A percentile compares a stretch with the other conserved stretches of the same genome.
Evolutionary conservation across 2,888 invertebrate genomes (phyloP).

Genomic region (Orchestes rusci): DNA sequence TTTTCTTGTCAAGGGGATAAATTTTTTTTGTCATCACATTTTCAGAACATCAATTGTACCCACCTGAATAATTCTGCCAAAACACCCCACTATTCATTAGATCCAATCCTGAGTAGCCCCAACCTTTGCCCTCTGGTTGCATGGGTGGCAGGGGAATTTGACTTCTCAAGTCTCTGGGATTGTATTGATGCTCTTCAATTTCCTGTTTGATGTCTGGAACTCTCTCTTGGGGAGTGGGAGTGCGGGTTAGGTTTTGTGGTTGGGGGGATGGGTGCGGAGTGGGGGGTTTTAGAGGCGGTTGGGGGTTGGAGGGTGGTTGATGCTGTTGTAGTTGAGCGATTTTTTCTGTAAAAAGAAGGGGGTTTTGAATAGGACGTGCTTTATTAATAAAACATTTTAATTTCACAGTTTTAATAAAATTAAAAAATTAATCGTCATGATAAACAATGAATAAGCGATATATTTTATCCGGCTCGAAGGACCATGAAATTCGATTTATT

Average conservation of each 20-base stretch:
- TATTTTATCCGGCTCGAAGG: neutral
- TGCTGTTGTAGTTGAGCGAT: conserved; percentile 30
- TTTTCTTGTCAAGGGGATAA: too few relatives aligned
- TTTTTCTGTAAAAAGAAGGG: conserved; percentile 33
- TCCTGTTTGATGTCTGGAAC: conserved; percentile 35
- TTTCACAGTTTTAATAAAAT: neutral
- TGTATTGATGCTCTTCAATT: conserved; percentile 29
- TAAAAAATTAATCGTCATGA: neutral
- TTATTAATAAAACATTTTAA: conserved; percentile 3
- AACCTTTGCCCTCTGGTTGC: conserved; percentile 50
- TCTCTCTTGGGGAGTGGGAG: conserved; percentile 29
- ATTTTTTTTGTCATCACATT: too few relatives aligned
- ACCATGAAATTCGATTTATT: too few relatives aligned
- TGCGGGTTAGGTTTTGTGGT: conserved; percentile 5
- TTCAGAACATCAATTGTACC: too few relatives aligned
- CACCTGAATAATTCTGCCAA: conserved; percentile 90
- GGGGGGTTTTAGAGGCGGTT: conserved; percentile 12
- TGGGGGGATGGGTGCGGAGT: conserved; percentile 27
- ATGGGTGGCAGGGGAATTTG: conserved; percentile 40
- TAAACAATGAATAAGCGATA: neutral
- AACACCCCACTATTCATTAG: conserved; percentile 82
- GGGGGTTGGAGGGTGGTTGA: conserved; percentile 23
- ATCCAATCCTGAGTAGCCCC: conserved; percentile 68
- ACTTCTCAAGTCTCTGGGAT: conserved; percentile 12
- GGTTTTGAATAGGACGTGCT: too few relatives aligned